Conservation (phyloP, 2,797 vertebrate genomes). For the Pteronotus mesoamericanus region DNA sequence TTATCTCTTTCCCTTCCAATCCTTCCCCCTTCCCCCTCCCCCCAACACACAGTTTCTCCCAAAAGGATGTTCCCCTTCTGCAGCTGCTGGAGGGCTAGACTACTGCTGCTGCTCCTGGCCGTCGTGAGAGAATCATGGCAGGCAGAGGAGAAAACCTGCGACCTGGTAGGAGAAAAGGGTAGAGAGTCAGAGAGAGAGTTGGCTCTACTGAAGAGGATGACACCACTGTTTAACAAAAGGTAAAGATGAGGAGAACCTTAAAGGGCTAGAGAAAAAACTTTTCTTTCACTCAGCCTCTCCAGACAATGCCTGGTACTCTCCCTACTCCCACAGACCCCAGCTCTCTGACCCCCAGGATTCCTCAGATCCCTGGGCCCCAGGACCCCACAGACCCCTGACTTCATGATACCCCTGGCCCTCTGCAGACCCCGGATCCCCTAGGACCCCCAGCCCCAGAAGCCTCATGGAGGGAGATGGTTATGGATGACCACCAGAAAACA, state of each 20-base stretch:
- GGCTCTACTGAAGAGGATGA: conserved; percentile 80
- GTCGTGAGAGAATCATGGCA: conserved; percentile 66
- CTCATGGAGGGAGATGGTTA: background rate
- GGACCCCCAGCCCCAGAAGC: no score
- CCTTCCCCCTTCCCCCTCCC: background rate
- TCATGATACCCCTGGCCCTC: background rate
- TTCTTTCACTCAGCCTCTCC: background rate
- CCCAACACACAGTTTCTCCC: background rate
- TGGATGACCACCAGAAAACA: background rate
- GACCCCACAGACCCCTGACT: background rate
- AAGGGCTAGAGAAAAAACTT: background rate
- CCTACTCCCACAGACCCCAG: background rate
- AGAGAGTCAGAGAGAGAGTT: conserved; percentile 79
- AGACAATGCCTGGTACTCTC: background rate
- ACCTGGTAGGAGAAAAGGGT: conserved; percentile 79
- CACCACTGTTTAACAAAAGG: conserved; percentile 79
- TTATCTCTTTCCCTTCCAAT: background rate
- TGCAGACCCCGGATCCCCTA: background rate
- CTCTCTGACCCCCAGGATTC: background rate
- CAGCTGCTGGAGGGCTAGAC: conserved; percentile 56
- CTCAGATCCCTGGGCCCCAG: background rate
- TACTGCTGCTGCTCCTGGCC: conserved; percentile 69
- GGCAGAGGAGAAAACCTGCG: conserved; percentile 77
- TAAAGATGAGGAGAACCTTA: conserved; percentile 51
- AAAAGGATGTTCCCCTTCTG: conserved; percentile 77